Percentiles rank a stretch among this genome's conserved stretches.
Conservation (phyloP, 1,140 invertebrate species). For the Zophobas morio region DNA sequence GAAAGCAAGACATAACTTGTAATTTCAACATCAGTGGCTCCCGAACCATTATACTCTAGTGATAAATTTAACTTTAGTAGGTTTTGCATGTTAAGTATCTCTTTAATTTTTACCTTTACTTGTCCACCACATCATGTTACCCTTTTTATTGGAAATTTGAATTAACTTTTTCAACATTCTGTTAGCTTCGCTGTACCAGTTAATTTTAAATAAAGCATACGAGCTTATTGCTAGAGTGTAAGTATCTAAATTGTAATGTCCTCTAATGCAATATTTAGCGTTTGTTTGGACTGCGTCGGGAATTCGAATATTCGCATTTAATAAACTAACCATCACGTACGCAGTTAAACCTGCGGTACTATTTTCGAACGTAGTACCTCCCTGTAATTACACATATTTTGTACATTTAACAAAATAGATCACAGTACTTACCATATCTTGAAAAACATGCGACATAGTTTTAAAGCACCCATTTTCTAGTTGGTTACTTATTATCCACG, state of each 20-base stretch:
- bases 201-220: constrained; percentile 75
- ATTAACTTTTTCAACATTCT: constrained; percentile 58
- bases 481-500: constrained; percentile 81
- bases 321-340: constrained; percentile 75
- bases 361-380: constrained; percentile 74
- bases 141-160: constrained; percentile 54
- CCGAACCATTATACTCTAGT: constrained; percentile 34
- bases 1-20: constrained; percentile 79
- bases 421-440: constrained; percentile 67
- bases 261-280: constrained; percentile 72
- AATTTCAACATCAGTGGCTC: constrained; percentile 73
- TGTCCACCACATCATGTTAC: constrained; percentile 64
- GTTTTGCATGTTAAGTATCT: not conserved
- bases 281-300: constrained; percentile 67
- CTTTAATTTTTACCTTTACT: constrained; percentile 54
- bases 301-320: constrained; percentile 72
- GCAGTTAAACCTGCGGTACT: constrained; percentile 73
- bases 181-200: constrained; percentile 60
- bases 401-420: not conserved
- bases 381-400: constrained; percentile 62
- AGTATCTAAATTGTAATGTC: constrained; percentile 60
- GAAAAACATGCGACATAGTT: constrained; percentile 77
- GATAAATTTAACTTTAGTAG: not conserved
- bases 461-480: constrained; percentile 83
- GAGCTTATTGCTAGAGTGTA: constrained; percentile 75